Conservation (phyloP, 53 echinoderm and acorn worm genomes). For the Paracentrotus lividus region DNA sequence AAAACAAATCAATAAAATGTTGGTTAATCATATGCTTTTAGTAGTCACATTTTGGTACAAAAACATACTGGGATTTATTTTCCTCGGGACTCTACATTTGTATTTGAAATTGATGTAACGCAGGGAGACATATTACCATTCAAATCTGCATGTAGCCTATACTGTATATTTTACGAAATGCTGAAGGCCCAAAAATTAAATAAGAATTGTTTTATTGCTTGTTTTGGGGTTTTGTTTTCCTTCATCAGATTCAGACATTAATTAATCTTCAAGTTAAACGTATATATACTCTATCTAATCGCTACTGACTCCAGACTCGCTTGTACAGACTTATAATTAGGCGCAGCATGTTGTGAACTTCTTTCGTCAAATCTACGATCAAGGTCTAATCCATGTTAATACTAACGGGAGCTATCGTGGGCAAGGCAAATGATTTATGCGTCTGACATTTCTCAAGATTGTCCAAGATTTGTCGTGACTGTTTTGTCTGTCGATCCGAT, state of each 20-base stretch:
- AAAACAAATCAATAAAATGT: too few species aligned
- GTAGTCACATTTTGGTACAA: too few species aligned
- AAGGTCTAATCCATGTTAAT: constrained; percentile 33
- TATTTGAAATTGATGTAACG: too few species aligned
- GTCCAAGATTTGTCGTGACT: neutral
- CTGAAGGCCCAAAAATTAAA: too few species aligned
- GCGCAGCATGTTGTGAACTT: neutral
- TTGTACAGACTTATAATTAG: neutral
- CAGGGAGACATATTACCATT: too few species aligned
- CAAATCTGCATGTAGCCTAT: too few species aligned
- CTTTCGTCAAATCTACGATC: neutral
- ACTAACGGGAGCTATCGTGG: constrained; percentile 21
- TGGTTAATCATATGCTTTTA: too few species aligned
- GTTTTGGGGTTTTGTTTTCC: neutral
- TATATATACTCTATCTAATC: neutral
- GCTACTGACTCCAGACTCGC: neutral
- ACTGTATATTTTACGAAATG: too few species aligned
- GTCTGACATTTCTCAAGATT: constrained; percentile 31
- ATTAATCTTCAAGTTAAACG: neutral
- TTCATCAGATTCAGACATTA: neutral
- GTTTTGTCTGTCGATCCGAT: constrained; percentile 21
- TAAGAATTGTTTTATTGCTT: too few species aligned
- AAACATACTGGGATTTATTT: too few species aligned
- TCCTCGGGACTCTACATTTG: too few species aligned
- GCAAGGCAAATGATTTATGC: constrained; percentile 23